Evolutionary conservation across 1,140 invertebrate genomes (phyloP).

Genomic region (Bombus impatiens): DNA sequence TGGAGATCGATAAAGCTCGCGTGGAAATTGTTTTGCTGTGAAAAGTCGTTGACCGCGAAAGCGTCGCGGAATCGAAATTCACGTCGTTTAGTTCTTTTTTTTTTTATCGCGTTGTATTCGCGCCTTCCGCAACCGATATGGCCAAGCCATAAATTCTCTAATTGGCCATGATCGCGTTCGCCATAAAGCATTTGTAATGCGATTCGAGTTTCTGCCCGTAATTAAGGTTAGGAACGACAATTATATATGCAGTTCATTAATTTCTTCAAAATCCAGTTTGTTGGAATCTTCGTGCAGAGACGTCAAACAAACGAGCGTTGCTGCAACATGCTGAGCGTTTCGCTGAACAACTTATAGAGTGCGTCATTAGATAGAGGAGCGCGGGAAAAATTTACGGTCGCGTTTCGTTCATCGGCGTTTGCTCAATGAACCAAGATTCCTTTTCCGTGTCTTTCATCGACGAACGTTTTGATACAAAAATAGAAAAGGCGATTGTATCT

Average conservation of each 20-base stretch:
- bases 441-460: neutral
- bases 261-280: neutral
- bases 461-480: neutral
- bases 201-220: neutral
- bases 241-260: neutral
- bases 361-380: slow-evolving; percentile 5
- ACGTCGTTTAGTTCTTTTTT: neutral
- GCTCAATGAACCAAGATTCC: no score
- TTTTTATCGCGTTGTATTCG: neutral
- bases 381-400: slow-evolving; percentile 4
- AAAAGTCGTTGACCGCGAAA: slow-evolving; percentile 65
- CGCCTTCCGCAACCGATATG: slow-evolving; percentile 54
- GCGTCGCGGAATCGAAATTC: slow-evolving; percentile 4
- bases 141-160: slow-evolving; percentile 70
- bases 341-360: neutral
- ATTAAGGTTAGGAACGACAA: neutral
- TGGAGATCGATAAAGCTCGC: slow-evolving; percentile 58
- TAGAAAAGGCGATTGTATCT: neutral
- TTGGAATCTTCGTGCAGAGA: no score
- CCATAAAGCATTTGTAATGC: neutral
- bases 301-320: neutral
- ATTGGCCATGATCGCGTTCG: slow-evolving; percentile 68
- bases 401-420: no score
- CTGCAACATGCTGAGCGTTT: neutral
- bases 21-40: slow-evolving; percentile 57